Evolutionary conservation across 2,888 invertebrate species (phyloP).

Genomic region (Cryptus armator): DNA sequence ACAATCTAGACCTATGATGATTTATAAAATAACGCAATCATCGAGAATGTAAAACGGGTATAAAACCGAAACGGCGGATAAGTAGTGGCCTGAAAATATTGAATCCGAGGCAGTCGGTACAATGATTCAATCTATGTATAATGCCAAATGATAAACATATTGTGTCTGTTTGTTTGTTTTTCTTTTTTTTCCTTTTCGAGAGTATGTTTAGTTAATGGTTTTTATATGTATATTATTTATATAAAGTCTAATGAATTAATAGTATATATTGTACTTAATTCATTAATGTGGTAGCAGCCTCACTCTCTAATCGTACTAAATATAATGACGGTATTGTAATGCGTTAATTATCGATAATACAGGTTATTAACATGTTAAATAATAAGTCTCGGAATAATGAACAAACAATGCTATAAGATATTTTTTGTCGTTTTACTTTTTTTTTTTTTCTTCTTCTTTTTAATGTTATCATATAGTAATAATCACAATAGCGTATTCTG

Average conservation of each 20-base stretch:
- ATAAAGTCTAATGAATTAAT: slow-evolving; percentile 84
- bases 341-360: slow-evolving; percentile 83
- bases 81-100: slow-evolving; percentile 70
- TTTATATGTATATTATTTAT: slow-evolving; percentile 79
- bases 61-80: slow-evolving; percentile 71
- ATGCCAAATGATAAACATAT: slow-evolving; percentile 75
- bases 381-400: slow-evolving; percentile 80
- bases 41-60: slow-evolving; percentile 78
- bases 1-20: slow-evolving; percentile 85
- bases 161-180: slow-evolving; percentile 56
- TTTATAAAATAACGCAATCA: slow-evolving; percentile 84
- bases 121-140: slow-evolving; percentile 70
- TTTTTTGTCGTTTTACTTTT: slow-evolving; percentile 55
- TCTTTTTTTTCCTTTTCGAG: slow-evolving; percentile 65
- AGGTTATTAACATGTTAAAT: slow-evolving; percentile 81
- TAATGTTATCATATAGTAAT: slow-evolving; percentile 83
- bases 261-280: slow-evolving; percentile 84
- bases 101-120: slow-evolving; percentile 72
- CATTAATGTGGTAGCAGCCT: slow-evolving; percentile 85
- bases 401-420: slow-evolving; percentile 79
- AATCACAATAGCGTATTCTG: slow-evolving; percentile 85
- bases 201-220: slow-evolving; percentile 76
- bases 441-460: slow-evolving; percentile 72
- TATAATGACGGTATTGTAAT: slow-evolving; percentile 84
- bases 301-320: slow-evolving; percentile 85